Conservation (phyloP, 2,797 vertebrate genomes). For the Antrozous pallidus region DNA sequence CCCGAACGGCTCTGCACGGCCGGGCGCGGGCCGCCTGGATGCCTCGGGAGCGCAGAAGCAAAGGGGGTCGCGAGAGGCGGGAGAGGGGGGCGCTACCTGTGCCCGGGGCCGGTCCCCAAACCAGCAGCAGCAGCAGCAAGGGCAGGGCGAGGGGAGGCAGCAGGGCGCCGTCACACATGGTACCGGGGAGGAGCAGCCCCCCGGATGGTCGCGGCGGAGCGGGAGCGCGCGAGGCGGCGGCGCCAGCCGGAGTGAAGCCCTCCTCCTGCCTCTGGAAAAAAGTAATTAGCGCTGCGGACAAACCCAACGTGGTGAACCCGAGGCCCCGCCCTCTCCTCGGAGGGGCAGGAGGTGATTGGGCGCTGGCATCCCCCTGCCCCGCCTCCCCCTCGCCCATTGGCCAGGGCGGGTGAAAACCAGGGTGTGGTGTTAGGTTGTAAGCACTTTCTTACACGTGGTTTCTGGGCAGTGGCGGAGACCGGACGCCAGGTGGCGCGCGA, state of each 20-base stretch:
- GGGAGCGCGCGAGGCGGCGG: constrained; percentile 56
- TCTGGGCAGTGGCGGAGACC: constrained; percentile 52
- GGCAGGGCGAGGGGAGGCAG: constrained; percentile 81
- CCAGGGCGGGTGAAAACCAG: neutral
- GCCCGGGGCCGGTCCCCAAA: constrained; percentile 79
- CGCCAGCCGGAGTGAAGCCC: constrained; percentile 78
- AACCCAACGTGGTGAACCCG: constrained; percentile 83
- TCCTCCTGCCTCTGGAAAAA: constrained; percentile 83
- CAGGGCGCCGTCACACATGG: constrained; percentile 84
- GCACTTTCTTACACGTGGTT: constrained; percentile 88
- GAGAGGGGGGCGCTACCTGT: constrained; percentile 83
- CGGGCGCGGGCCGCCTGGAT: neutral
- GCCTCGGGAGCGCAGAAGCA: neutral
- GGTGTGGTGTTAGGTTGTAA: constrained; percentile 70
- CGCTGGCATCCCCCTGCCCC: neutral
- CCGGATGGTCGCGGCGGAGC: constrained; percentile 14
- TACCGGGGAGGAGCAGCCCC: constrained; percentile 71
- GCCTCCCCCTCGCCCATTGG: constrained; percentile 76
- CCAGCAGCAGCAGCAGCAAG: constrained; percentile 78
- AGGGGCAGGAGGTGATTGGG: constrained; percentile 63
- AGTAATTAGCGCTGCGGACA: constrained; percentile 84
- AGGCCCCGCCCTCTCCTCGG: constrained; percentile 81
- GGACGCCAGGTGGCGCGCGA: constrained; percentile 66
- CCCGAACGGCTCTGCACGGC: neutral
- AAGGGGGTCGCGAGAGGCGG: neutral